These are phyloP conservation scores for Epinephelus cyanopodus DNA, from an alignment of 2,113 vertebrate genomes.

Conservation along the genomic window DNA sequence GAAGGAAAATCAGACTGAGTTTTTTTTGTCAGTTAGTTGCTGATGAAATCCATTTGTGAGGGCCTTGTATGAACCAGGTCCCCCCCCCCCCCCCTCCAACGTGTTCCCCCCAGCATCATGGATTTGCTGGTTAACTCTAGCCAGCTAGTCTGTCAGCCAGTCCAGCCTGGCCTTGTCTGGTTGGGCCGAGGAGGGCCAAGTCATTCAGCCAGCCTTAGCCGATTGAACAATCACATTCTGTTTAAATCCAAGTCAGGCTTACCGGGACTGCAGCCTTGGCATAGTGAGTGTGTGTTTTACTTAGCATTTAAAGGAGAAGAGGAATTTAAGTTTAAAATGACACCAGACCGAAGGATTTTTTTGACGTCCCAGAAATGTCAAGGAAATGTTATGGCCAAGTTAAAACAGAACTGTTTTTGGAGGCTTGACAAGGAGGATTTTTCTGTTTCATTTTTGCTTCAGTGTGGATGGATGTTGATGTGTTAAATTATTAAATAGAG, in stretches of 20 bases:
- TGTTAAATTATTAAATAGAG: conserved; percentile 38
- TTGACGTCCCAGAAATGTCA: conserved; percentile 7
- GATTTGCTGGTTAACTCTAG: conserved; percentile 70
- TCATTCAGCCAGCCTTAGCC: conserved; percentile 62
- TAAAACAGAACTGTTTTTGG: background rate
- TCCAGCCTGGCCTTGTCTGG: conserved; percentile 32
- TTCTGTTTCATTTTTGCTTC: background rate
- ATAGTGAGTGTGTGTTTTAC: conserved; percentile 43
- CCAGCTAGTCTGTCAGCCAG: conserved; percentile 34
- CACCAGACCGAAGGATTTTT: conserved; percentile 6
- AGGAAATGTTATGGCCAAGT: background rate
- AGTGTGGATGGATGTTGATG: background rate
- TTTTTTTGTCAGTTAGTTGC: conserved; percentile 14
- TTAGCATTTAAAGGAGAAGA: conserved; percentile 54
- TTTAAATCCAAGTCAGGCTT: conserved; percentile 74
- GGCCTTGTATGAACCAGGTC: conserved; percentile 32
- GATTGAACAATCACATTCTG: conserved; percentile 71
- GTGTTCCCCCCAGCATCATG: background rate
- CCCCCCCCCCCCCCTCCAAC: background rate
- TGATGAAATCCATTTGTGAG: conserved; percentile 53
- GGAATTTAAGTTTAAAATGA: conserved; percentile 34
- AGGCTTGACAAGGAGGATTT: background rate
- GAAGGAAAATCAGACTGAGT: conserved; percentile 7
- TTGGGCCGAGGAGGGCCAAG: conserved; percentile 35
- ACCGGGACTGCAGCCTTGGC: conserved; percentile 48